Evolutionary conservation across 2,888 invertebrate genomes (phyloP).

Genomic region (Melanotus villosus): DNA sequence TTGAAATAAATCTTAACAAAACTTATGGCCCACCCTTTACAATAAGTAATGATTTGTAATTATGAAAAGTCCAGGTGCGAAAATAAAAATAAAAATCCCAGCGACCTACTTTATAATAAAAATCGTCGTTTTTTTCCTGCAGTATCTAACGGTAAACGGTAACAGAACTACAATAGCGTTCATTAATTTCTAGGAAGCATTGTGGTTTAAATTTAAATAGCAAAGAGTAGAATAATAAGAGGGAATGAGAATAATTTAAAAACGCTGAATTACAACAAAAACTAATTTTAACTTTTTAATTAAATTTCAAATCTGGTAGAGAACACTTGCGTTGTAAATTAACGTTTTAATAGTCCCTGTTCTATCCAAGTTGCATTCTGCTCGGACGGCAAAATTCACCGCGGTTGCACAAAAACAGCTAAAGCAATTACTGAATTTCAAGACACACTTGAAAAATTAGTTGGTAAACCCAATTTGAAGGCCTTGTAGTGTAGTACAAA

Average conservation of each 20-base stretch:
- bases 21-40: too few relatives aligned
- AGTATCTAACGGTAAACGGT: too few relatives aligned
- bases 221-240: slow-evolving; percentile 59
- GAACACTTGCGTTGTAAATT: slow-evolving; percentile 65
- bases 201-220: slow-evolving; percentile 57
- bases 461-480: slow-evolving; percentile 40
- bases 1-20: too few relatives aligned
- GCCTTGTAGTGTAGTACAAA: slow-evolving; percentile 30
- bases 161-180: background rate
- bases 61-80: too few relatives aligned
- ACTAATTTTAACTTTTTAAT: slow-evolving; percentile 69
- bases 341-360: slow-evolving; percentile 59
- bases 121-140: too few relatives aligned
- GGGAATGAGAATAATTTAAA: slow-evolving; percentile 64
- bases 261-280: slow-evolving; percentile 68
- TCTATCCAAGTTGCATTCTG: slow-evolving; percentile 43
- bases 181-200: slow-evolving; percentile 34
- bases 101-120: too few relatives aligned
- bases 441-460: slow-evolving; percentile 42
- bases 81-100: too few relatives aligned
- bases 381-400: slow-evolving; percentile 35
- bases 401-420: slow-evolving; percentile 36
- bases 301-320: slow-evolving; percentile 63
- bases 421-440: slow-evolving; percentile 39
- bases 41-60: too few relatives aligned